These are phyloP conservation scores for Chelmon rostratus DNA, from an alignment of 2,797 vertebrate genomes.

Conservation along the genomic window DNA sequence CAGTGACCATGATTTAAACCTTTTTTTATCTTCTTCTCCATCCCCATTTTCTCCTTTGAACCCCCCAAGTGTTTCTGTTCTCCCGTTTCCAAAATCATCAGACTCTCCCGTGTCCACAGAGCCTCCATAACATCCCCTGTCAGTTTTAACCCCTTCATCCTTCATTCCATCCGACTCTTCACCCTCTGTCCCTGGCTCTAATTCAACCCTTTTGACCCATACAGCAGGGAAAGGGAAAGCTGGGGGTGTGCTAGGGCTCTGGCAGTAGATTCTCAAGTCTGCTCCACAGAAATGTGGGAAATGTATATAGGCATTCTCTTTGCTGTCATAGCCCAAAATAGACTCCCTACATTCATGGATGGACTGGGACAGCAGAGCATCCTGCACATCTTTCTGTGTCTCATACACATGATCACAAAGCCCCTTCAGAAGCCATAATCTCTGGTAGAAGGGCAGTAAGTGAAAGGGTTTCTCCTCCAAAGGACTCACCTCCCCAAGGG, in stretches of 20 bases:
- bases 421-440: constrained; percentile 97
- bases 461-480: constrained; percentile 94
- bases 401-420: constrained; percentile 97
- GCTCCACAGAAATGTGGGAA: constrained; percentile 99
- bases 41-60: constrained; percentile 66
- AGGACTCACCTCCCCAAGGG: constrained; percentile 92
- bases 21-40: constrained; percentile 31
- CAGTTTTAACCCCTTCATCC: constrained; percentile 43
- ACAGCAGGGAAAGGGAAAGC: constrained; percentile 89
- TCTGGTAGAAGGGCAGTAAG: constrained; percentile 91
- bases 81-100: constrained; percentile 48
- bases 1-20: constrained; percentile 48
- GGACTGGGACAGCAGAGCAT: constrained; percentile 94
- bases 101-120: constrained; percentile 45
- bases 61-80: constrained; percentile 28
- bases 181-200: constrained; percentile 48
- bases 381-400: constrained; percentile 96
- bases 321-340: constrained; percentile 96
- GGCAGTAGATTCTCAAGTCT: constrained; percentile 96
- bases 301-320: constrained; percentile 96
- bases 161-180: constrained; percentile 57
- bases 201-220: constrained; percentile 77
- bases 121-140: constrained; percentile 23
- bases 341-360: constrained; percentile 99
- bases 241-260: constrained; percentile 91